phyloP scores from a whole-genome alignment of 2,797 vertebrate species.

The Percopsis omiscomaycus region DNA sequence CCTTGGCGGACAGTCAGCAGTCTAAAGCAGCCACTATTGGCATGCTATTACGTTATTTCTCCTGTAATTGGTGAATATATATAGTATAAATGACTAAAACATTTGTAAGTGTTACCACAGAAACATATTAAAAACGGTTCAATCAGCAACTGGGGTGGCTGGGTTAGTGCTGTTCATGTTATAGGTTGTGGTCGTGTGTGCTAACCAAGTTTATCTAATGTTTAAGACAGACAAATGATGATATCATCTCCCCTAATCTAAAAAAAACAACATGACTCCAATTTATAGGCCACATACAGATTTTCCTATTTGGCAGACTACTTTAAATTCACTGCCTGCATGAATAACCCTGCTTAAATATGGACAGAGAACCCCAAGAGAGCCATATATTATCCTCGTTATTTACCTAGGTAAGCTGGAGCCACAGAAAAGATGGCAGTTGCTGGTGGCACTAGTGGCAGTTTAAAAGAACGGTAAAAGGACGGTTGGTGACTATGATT shows the following conservation, averaged over 20 bases:
- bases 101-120: conserved; percentile 28
- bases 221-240: background rate
- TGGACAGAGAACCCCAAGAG: conserved; percentile 32
- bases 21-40: background rate
- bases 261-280: conserved; percentile 5
- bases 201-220: background rate
- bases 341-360: conserved; percentile 32
- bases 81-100: background rate
- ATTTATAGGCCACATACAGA: conserved; percentile 17
- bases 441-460: conserved; percentile 1
- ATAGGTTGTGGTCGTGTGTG: background rate
- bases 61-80: background rate
- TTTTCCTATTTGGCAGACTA: conserved; percentile 35
- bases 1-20: background rate
- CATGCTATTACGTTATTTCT: background rate
- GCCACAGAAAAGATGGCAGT: conserved; percentile 6
- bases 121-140: conserved; percentile 3
- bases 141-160: background rate
- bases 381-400: conserved; percentile 14
- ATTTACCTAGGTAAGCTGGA: conserved; percentile 10
- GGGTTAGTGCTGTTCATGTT: background rate
- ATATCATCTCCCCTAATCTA: background rate
- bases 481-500: conserved; percentile 10
- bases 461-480: background rate
- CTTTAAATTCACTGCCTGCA: conserved; percentile 40